A percentile compares a stretch with the other conserved stretches of the same genome.
Evolutionary conservation across 2,797 vertebrate genomes (phyloP).

Genomic region (Simalia tracyae): DNA sequence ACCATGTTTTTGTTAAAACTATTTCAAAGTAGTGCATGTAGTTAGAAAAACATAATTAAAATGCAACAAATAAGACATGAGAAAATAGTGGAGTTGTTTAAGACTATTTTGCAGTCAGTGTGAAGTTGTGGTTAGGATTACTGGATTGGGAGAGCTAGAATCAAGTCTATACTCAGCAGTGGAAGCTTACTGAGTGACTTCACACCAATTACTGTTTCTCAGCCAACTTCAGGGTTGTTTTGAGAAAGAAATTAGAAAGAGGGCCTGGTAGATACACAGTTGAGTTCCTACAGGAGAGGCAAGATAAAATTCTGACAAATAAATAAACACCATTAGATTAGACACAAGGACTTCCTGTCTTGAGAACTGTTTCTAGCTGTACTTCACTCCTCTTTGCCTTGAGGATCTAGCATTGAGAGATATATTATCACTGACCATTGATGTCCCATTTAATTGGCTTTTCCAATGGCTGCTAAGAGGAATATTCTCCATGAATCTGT

Average conservation of each 20-base stretch:
- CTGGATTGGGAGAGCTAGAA: not conserved
- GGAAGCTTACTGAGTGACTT: not conserved
- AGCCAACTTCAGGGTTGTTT: not conserved
- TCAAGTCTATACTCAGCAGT: not conserved
- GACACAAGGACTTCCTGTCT: not conserved
- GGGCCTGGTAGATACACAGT: not conserved
- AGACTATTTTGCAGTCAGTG: not conserved
- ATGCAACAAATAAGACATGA: not conserved
- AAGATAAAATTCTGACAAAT: not conserved
- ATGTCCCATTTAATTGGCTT: not conserved
- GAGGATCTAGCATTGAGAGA: not conserved
- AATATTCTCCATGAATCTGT: not conserved
- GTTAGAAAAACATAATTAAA: not conserved
- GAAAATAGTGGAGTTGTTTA: not conserved
- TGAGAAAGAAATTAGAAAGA: not conserved
- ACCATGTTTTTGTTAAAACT: not conserved
- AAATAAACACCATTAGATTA: not conserved
- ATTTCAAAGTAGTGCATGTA: not conserved
- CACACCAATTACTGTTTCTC: not conserved
- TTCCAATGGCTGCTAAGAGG: not conserved
- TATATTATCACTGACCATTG: not conserved
- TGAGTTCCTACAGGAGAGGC: not conserved
- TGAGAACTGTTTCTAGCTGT: not conserved
- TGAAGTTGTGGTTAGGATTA: not conserved
- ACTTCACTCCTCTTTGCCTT: not conserved